Base-by-base conservation (phyloP, 2,888 invertebrate species). In the Habroteleia sp. region DNA sequence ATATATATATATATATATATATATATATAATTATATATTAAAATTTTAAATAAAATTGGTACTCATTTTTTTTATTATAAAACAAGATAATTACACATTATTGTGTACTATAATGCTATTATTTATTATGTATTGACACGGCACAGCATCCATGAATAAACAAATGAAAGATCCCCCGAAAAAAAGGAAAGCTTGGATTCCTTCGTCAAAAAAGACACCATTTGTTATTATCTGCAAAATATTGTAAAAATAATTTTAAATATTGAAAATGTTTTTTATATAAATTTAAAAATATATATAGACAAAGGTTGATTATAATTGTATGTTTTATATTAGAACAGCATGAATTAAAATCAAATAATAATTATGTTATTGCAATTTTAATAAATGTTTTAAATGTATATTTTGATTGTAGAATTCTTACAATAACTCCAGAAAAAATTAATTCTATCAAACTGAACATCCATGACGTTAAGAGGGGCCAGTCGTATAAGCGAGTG, bases 391-490 rank as follows among this genome's bases (percentile, higher is more conserved):
- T n/a, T n/a, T n/a, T n/a, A n/a, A n/a, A n/a, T n/a, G n/a, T n/a
- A n/a, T n/a, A n/a, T n/a, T n/a, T n/a, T n/a, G n/a, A 20, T 20
- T 3, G 20, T 20, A 27, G 4, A 27, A 7, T 39, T 25, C 63
- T 63, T 63, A 63, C 63, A 14, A 52, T 42, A 10, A 52, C 52
- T 63, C 63, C 63, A 8, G 63, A 63, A 50, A 63, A 39, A 33
- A 52, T 50, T 42, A 63, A 52, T 42, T 63, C 63, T 20, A 42
- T 17, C 7, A 63, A 63, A 52, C 63, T 52, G 3, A 50, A 52
- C 11, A 63, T 50, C 63, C 63, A 63, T 0, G 63, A 42, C 2
- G n/a, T 42, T 13, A 63, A 10, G 14, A 63, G 50, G 2, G 63
- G 63, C 63, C 50, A 63, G 4, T 63, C 63, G n/a, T 42, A 33